phyloP scores from a whole-genome alignment of 2,888 invertebrate genomes.

The Steromphala cineraria region DNA sequence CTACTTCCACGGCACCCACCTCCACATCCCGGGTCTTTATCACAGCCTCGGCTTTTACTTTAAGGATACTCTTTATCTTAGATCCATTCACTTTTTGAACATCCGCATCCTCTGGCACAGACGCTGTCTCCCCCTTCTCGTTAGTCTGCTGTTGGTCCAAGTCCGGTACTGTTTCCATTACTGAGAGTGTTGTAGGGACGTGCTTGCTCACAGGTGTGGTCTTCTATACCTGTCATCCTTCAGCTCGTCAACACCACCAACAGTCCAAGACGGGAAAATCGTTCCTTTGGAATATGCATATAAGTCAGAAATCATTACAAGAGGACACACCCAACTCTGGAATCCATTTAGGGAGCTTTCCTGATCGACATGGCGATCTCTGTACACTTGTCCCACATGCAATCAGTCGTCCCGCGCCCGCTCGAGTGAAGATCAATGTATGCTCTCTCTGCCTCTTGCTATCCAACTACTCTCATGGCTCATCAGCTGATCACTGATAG shows the following conservation, averaged over 20 bases:
- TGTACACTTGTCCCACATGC: not conserved
- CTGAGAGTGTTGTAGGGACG: not conserved
- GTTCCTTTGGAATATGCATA: not conserved
- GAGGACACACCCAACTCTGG: not conserved
- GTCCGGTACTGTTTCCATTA: not conserved
- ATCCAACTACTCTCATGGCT: constrained; percentile 85
- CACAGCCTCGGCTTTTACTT: not conserved
- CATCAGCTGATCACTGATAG: constrained; percentile 80
- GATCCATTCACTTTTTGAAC: not conserved
- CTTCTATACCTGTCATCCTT: not conserved
- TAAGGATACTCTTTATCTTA: not conserved
- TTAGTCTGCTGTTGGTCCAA: no score
- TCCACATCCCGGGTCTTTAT: no score
- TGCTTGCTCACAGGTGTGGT: not conserved
- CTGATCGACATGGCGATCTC: no score
- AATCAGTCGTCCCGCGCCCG: not conserved
- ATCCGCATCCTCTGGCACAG: not conserved
- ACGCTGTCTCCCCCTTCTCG: not conserved
- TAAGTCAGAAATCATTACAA: not conserved
- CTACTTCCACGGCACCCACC: no score
- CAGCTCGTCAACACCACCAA: not conserved
- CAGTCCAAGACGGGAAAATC: not conserved
- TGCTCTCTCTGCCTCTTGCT: constrained; percentile 79
- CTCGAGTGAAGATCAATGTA: not conserved
- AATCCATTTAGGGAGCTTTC: not conserved